Base-by-base conservation (phyloP, 2,797 vertebrate genomes). In the Tachyglossus aculeatus region DNA sequence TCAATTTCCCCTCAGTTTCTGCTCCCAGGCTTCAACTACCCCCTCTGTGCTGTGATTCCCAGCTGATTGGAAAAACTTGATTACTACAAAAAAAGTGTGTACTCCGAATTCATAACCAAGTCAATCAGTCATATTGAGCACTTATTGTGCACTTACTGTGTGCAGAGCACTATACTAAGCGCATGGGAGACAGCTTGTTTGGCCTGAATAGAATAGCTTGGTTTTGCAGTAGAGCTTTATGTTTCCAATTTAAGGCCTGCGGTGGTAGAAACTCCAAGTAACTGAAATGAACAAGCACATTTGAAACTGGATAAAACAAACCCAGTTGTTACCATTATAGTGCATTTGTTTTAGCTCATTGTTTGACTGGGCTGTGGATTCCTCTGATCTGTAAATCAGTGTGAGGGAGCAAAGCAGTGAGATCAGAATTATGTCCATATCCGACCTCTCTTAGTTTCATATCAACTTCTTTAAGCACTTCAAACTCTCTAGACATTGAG, bases 381-480 rank as follows among this genome's bases (percentile, higher is more conserved):
- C 55, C 50, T 55, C 40, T 41, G 77, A 72, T 75, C 25, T 37
- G 76, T 32, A 75, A 61, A 81, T 68, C 66, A 65, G 33, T 74
- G 77, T 69, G 64, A 69, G 65, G 75, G 13, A 19, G 27, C 64
- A 80, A 82, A 64, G 31, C 71, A 76, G 53, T 48, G 21, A 61
- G 71, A 55, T 66, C 50, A 66, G 66, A 34, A 53, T 47, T 70
- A 41, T 38, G 22, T 18, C n/a, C n/a, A 52, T 68, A 68, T 62
- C 62, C 61, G 21, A 47, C 41, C 64, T 68, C n/a, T 81, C 47
- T 81, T 58, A 22, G n/a, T 82, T 82, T 69, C 68, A 78, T 71
- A 78, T 72, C 62, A 80, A 4, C 59, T 73, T 71, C 22, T n/a
- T n/a, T n/a, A n/a, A n/a, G n/a, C 29, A 10, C 57, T 71, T 56